Percentiles rank a stretch among this genome's conserved stretches.
Evolutionary conservation across 2,113 vertebrate species (phyloP).

Genomic region (Emberiza fucata): DNA sequence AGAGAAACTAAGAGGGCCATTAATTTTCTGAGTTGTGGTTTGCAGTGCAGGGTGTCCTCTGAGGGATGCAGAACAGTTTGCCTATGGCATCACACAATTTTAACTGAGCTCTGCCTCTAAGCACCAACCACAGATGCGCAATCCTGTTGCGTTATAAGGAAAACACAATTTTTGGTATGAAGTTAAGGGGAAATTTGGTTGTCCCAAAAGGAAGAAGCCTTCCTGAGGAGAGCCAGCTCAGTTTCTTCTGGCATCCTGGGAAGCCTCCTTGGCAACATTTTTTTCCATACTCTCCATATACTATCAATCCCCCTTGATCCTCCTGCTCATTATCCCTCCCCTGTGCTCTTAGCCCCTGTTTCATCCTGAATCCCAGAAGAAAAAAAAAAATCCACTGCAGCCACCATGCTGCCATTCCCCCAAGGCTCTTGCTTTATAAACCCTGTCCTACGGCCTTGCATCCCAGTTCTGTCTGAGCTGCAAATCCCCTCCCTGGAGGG

Average conservation of each 20-base stretch:
- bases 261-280: not conserved
- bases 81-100: not conserved
- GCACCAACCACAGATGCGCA: not conserved
- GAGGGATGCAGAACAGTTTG: not conserved
- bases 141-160: not conserved
- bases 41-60: not conserved
- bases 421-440: not conserved
- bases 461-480: not conserved
- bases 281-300: not conserved
- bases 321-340: not conserved
- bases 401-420: not conserved
- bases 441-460: not conserved
- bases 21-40: not conserved
- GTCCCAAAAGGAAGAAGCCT: not conserved
- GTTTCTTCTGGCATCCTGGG: not conserved
- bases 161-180: not conserved
- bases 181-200: not conserved
- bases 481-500: accelerated
- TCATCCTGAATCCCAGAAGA: not conserved
- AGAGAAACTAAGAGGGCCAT: not conserved
- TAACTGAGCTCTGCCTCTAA: not conserved
- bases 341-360: not conserved
- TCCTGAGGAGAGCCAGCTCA: not conserved
- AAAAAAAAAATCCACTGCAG: not conserved
- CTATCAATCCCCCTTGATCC: accelerated